These are phyloP conservation scores for Dasysyrphus albostriatus DNA, from an alignment of 2,888 invertebrate species.

Conservation along the genomic window DNA sequence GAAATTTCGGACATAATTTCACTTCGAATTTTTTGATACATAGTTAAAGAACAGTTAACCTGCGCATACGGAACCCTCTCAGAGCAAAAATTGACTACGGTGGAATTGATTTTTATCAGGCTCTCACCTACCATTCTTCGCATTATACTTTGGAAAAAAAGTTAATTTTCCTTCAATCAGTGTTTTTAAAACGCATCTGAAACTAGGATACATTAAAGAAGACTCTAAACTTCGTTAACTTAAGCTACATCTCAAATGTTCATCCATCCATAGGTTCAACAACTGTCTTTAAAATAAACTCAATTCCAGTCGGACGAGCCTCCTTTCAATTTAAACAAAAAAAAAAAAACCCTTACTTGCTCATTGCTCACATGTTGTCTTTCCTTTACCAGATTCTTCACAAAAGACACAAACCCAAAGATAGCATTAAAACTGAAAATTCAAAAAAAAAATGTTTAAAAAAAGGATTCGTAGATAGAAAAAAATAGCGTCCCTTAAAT, in stretches of 20 bases:
- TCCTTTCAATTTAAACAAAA: conserved; percentile 15
- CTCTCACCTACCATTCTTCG: too few species aligned
- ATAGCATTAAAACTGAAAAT: conserved; percentile 63
- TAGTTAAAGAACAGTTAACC: too few species aligned
- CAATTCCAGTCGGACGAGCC: conserved; percentile 19
- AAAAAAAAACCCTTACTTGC: conserved; percentile 32
- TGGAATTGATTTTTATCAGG: too few species aligned
- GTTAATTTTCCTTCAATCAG: not conserved
- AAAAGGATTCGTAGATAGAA: conserved; percentile 51
- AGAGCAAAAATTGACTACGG: too few species aligned
- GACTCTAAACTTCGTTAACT: not conserved
- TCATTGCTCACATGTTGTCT: conserved; percentile 20
- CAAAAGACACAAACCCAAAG: conserved; percentile 30
- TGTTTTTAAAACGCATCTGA: not conserved
- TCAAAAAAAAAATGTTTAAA: conserved; percentile 14
- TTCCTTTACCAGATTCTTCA: not conserved
- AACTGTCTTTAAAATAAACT: conserved; percentile 35
- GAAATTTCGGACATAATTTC: too few species aligned
- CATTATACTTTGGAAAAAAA: too few species aligned
- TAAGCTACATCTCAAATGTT: not conserved
- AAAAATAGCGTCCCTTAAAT: conserved; percentile 59
- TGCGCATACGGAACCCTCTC: too few species aligned
- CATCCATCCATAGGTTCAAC: not conserved
- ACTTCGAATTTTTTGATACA: too few species aligned
- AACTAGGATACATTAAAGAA: not conserved